Evolutionary conservation across 2,797 vertebrate species (phyloP), one percentile per base, ranked within the genome.

Genomic region (Typhlichthys eigenmanni): DNA sequence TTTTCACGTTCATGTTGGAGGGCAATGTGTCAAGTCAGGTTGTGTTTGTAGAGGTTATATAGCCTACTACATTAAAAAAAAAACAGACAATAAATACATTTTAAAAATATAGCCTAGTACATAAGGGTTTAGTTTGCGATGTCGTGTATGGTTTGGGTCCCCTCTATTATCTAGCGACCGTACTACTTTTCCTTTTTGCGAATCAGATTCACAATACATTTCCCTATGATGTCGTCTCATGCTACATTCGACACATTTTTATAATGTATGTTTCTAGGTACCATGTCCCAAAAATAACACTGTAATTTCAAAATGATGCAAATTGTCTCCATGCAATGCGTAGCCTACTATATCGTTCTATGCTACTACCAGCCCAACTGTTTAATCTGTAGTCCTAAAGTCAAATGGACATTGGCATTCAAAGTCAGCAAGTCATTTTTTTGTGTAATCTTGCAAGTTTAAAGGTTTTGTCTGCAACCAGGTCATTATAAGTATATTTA

Each of bases 1-100:
- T 88, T 88, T 83, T 75, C 62, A 47, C n/a, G 5, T 13, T n/a
- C 29, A 16, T 6, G 19, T 83, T 89, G 76, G 86, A 89, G 86
- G 89, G 3, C 83, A 85, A 58, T 55, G 11, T 46, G 12, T 11
- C 6, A 1, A 29, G 19, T 17, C 17, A 12, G 24, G 3, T 12
- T 54, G 52, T n/a, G 24, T 19, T 54, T 11, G 24, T 54, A 29
- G 1, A 29, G 19, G 13, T 53, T 16, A 17, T n/a, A 51, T 17
- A 49, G 5, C 13, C 1, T 14, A 17, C 14, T 19, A 19, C 12
- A 17, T 16, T 19, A 17, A 13, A 49, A 49, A 14, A 14, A 3
- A 3, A 51, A 5, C 11, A 49, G 13, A 24, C 24, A 24, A 24
- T 24, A 24, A 24, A 29, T 29, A 29, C 24, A 29, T 4, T 29